phyloP scores from a whole-genome alignment of 1,140 invertebrate species.

The Platyura marginata region DNA sequence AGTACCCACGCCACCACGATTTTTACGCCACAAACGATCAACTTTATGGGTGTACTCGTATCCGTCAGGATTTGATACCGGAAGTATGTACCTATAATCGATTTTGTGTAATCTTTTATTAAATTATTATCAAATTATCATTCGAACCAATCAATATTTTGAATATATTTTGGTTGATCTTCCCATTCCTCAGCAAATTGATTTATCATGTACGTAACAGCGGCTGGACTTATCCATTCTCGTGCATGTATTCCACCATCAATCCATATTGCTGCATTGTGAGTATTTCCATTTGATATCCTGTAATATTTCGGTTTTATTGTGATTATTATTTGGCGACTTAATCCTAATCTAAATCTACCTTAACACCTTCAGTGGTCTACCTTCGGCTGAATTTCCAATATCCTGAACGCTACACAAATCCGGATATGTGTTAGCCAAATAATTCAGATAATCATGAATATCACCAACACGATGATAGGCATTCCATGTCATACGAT shows the following conservation, averaged over 20 bases:
- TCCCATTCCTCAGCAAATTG: conserved; percentile 56
- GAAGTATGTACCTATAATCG: conserved; percentile 43
- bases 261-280: conserved; percentile 41
- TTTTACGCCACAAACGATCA: conserved; percentile 72
- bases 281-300: conserved; percentile 40
- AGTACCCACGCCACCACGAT: conserved; percentile 33
- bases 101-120: not conserved
- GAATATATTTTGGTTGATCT: conserved; percentile 43
- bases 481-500: conserved; percentile 62
- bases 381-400: conserved; percentile 54
- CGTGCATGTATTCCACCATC: conserved; percentile 72
- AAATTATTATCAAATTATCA: conserved; percentile 8
- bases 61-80: conserved; percentile 72
- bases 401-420: conserved; percentile 48
- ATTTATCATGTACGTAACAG: conserved; percentile 63
- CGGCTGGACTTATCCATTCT: conserved; percentile 83
- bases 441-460: conserved; percentile 50
- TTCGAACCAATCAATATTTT: conserved; percentile 68
- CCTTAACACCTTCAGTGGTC: conserved; percentile 48
- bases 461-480: conserved; percentile 59
- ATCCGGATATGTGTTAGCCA: conserved; percentile 49
- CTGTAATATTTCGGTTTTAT: too few relatives aligned
- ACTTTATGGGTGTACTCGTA: conserved; percentile 60
- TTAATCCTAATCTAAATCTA: conserved; percentile 4
- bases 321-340: not conserved